Evolutionary conservation across 2,797 vertebrate genomes (phyloP), one percentile per base, ranked within the genome.

Genomic region (Yasuhikotakia modesta): DNA sequence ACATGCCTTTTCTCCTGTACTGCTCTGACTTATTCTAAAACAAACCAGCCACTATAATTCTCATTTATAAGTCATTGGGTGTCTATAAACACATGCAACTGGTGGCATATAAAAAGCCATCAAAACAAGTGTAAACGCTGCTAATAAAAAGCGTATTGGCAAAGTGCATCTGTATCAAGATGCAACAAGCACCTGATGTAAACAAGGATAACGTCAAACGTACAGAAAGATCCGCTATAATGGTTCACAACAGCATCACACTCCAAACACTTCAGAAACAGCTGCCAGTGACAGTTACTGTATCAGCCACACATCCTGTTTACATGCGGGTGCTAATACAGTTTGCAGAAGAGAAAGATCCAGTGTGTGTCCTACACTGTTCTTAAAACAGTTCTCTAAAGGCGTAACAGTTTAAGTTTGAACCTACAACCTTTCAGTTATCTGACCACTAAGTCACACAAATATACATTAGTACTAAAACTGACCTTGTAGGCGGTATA

Each of bases 281-380:
- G 74, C 74, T 77, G 65, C n/a, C 45, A 39, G 13, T 77, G 65
- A 52, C 74, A 69, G 65, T 48, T 57, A 45, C 13, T 67, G 32
- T 24, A 57, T 21, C 61, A 53, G 45, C 50, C 24, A 24, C 35
- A 19, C 46, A 58, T 21, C 55, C 55, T 35, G 12, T 69, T 76
- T 61, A 45, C 52, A 48, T 27, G 48, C 61, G 27, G 55, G 22
- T 52, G 13, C 32, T 10, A 68, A 35, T 68, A 35, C 22, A 27
- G 1, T 50, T 76, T 52, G 30, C 24, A 60, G 27, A 22, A 4
- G 35, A 57, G 10, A 24, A 13, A 1, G 12, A 24, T 13, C 12
- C 11, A 21, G 19, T 53, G 7, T 21, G 19, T 53, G 22, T 19
- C 27, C 16, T 14, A 24, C 1, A 14, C 4, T 2, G 27, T 27